A percentile compares a stretch with the other conserved stretches of the same genome.
Conservation (phyloP, 1,140 invertebrate genomes). For the Dendrolimus kikuchii region DNA sequence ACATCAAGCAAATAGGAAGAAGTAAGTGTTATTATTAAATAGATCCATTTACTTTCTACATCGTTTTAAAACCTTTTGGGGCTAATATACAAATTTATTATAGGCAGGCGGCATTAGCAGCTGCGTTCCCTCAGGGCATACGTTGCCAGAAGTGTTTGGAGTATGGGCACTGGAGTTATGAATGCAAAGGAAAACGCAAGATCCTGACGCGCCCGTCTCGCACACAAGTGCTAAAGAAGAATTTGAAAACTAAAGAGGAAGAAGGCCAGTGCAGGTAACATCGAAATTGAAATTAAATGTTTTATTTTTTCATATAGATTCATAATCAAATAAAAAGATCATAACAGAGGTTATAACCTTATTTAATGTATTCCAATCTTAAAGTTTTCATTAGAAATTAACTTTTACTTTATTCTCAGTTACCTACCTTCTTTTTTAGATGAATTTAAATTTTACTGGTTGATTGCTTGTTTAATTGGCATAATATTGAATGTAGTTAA, state of each 20-base stretch:
- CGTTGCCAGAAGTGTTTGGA: conserved; percentile 94
- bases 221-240: conserved; percentile 85
- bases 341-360: too few species aligned
- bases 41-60: conserved; percentile 1
- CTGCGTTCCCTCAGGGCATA: conserved; percentile 78
- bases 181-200: conserved; percentile 93
- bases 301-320: not conserved
- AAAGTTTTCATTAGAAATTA: too few species aligned
- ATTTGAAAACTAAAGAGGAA: conserved; percentile 73
- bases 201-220: conserved; percentile 87
- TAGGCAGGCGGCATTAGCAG: conserved; percentile 72
- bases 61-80: conserved; percentile 1
- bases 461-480: too few species aligned
- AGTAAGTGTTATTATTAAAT: conserved; percentile 32
- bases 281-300: too few species aligned
- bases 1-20: conserved; percentile 56
- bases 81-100: conserved; percentile 11
- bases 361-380: too few species aligned
- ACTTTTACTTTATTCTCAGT: too few species aligned
- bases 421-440: too few species aligned
- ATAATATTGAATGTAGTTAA: too few species aligned
- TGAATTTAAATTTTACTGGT: too few species aligned
- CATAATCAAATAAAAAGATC: too few species aligned
- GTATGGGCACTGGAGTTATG: conserved; percentile 93
- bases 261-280: conserved; percentile 50